A percentile compares a stretch with the other conserved stretches of the same genome.
These are phyloP conservation scores for Nomada hirtipes DNA, from an alignment of 2,888 invertebrate species.

Conservation along the genomic window DNA sequence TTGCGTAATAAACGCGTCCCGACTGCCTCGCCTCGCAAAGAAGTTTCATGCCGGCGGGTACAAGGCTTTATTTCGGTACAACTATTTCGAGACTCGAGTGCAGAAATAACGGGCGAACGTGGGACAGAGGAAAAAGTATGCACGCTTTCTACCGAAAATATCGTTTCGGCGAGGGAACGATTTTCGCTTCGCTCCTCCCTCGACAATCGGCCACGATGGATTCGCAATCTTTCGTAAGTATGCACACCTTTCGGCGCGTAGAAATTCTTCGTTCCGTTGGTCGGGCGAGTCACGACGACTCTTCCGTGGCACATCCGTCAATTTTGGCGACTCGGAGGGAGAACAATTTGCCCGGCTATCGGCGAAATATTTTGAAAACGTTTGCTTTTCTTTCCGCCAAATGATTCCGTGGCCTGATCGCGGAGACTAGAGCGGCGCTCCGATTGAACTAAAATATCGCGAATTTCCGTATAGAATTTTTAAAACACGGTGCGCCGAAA, in stretches of 20 bases:
- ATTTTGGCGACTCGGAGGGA: neutral
- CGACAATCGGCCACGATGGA: conserved; percentile 13
- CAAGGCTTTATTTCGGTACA: conserved; percentile 65
- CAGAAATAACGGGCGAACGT: conserved; percentile 55
- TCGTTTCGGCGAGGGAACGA: conserved; percentile 15
- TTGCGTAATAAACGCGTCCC: conserved; percentile 59
- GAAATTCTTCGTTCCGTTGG: neutral
- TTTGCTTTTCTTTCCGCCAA: neutral
- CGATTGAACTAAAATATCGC: conserved; percentile 5
- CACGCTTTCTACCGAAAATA: conserved; percentile 50
- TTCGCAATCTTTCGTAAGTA: conserved; percentile 10
- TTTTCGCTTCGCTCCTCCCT: neutral
- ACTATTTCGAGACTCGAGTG: conserved; percentile 60
- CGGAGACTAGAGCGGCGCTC: neutral
- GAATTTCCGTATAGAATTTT: conserved; percentile 11
- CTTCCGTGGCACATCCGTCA: neutral
- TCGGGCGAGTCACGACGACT: neutral
- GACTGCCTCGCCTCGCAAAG: conserved; percentile 36
- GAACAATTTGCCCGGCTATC: conserved; percentile 1
- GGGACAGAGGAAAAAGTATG: conserved; percentile 39
- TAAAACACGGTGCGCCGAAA: neutral
- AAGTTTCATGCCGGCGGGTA: conserved; percentile 61
- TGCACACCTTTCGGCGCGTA: neutral
- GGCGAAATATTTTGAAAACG: neutral
- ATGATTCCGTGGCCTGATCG: neutral